These are phyloP conservation scores for Anoplius nigerrimus DNA, from an alignment of 2,888 invertebrate genomes.

Conservation along the genomic window DNA sequence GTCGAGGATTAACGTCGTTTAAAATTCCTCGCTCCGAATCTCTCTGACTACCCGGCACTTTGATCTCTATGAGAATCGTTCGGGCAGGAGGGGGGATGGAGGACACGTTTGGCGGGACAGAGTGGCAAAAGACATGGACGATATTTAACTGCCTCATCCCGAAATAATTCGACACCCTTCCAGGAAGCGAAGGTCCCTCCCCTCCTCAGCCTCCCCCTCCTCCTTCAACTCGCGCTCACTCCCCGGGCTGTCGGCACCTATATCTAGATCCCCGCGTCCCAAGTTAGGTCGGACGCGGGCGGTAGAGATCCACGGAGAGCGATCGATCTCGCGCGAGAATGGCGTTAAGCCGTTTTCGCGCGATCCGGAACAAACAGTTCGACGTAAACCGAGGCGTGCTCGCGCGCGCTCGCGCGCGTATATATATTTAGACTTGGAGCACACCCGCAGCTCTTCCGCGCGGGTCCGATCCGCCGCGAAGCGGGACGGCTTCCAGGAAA, in stretches of 20 bases:
- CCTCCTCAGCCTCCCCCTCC: not conserved
- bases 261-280: not conserved
- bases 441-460: slow-evolving; percentile 11
- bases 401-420: too few relatives aligned
- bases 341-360: slow-evolving; percentile 27
- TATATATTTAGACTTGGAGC: slow-evolving; percentile 33
- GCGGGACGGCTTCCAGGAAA: slow-evolving; percentile 6
- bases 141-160: too few relatives aligned
- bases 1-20: too few relatives aligned
- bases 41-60: too few relatives aligned
- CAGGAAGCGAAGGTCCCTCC: not conserved
- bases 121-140: too few relatives aligned
- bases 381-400: slow-evolving; percentile 40
- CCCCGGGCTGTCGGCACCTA: not conserved
- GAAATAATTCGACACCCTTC: too few relatives aligned
- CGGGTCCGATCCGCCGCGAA: slow-evolving; percentile 3
- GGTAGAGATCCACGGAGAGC: slow-evolving; percentile 7
- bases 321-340: slow-evolving; percentile 28
- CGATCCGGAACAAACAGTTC: slow-evolving; percentile 21
- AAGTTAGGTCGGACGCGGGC: slow-evolving; percentile 14
- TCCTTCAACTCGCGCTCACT: slow-evolving; percentile 4
- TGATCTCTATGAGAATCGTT: too few relatives aligned
- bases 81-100: too few relatives aligned
- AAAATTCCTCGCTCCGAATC: too few relatives aligned
- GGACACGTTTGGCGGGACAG: too few relatives aligned